Evolutionary conservation across 2,113 vertebrate genomes (phyloP), one percentile per base, ranked within the genome.

Genomic region (Thermophis baileyi): DNA sequence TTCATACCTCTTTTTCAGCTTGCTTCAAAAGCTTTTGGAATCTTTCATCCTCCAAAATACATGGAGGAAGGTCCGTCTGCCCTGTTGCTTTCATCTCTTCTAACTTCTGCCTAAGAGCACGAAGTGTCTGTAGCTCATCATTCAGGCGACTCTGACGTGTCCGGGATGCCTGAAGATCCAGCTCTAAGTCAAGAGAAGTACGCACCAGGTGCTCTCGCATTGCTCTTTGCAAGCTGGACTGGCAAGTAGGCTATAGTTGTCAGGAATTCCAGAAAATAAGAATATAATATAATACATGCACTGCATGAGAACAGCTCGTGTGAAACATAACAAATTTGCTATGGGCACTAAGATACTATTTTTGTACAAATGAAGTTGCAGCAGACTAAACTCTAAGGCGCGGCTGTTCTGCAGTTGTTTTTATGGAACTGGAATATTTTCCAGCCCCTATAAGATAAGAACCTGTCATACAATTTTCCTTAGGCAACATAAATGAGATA

Each of bases 111-210:
- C 97, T 96, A 2, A 98, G 95, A 94, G 97, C 97, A 92, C 98
- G 20, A 90, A 98, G 95, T 44, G 97, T 97, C 96, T 96, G 98
- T 6, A 98, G 97, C 94, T 98, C 98, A 1, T 98, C 98, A 0
- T 98, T 98, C 91, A 98, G 98, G 1, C 98, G 98, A 1, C 93
- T 98, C 96, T 98, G 98, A 2, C 97, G 97, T 0, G 98, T 98
- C 18, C 98, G 97, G 0, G 98, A 98, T 0, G 97, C 98, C 97
- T 98, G 98, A 6, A 98, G 98, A 90, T 98, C 98, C 97, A 98
- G 97, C 97, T 98, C 98, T 95, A 98, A 94, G 96, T 98, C 98
- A 16, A 98, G 97, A 85, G 98, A 98, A 0, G 98, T 98, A 49
- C 98, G 97, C 0, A n/a, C 50, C 0, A 97, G 97, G 90, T 96